Base-by-base conservation (phyloP, 2,113 vertebrate genomes). In the Silurus glanis region DNA sequence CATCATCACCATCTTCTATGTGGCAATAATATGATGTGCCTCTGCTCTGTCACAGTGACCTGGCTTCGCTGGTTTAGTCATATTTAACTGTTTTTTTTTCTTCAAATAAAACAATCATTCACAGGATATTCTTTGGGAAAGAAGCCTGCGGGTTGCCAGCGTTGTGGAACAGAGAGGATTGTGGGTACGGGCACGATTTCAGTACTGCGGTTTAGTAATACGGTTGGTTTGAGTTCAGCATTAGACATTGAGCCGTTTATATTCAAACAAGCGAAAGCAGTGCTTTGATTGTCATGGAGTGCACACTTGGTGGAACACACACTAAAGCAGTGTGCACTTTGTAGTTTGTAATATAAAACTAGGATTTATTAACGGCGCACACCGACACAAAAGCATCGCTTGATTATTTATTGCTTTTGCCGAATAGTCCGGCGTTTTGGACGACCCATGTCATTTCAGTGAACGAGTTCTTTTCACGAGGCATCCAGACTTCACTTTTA, bases 211-310 rank as follows among this genome's bases (percentile, higher is more conserved):
- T 79, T 76, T 83, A 78, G 6, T 78, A 84, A 86, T 23, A 72
- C 71, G 74, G 19, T 51, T 82, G 25, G 59, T 72, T 76, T 51
- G 21, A 23, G 47, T 75, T 89, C 84, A 82, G 55, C 55, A 8
- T 83, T 85, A 56, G 85, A 86, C 82, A 67, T 87, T 56, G 17
- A 80, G 78, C 28, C 78, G 13, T 80, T 45, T 10, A 21, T 5
- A 23, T 80, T 80, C 1, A 23, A 28, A 80, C 56, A 21, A 37
- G 56, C 78, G 16, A 83, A 80, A 83, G 80, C 69, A 72, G 49
- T 75, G 67, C 59, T 81, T 83, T 58, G 85, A 86, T 64, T 74
- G 61, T 88, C 79, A 76, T 67, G 21, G 19, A 83, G 83, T 79
- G n/a, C 79, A 59, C 79, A 61, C 71, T 82, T 82, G 28, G 55